Evolutionary conservation across 1,140 invertebrate genomes (phyloP), one percentile per base, ranked within the genome.

Genomic region (Uloborus diversus): DNA sequence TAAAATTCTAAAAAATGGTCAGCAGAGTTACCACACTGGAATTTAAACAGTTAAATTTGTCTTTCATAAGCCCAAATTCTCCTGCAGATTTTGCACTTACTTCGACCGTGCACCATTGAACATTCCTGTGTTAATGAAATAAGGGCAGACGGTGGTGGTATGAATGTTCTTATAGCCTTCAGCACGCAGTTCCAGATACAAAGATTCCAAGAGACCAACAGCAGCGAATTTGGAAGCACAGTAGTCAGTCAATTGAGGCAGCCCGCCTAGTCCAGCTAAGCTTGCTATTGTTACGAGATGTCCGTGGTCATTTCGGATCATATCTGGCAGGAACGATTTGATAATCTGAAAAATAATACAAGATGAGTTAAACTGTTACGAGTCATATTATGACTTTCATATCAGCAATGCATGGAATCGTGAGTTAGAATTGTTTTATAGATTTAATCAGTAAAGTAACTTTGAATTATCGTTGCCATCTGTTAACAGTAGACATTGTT

Each of bases 231-330:
- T 99, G 4, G 95, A 96, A 1, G 95, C 92, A 85, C 95, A 97
- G 87, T 99, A 99, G 88, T 99, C 97, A 1, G 95, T 92, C 75
- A 98, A 90, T 85, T 94, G 94, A 71, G 92, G 90, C 69, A 93
- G 91, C 47, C 94, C 93, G 20, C 92, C 88, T 81, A 94, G 89
- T 30, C 97, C 97, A 30, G 97, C 97, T 83, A 97, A 90, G 56
- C 95, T 97, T 0, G 97, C 94, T 68, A 99, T 93, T 1, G 94
- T 97, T 0, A 99, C 96, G 79, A 99, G 93, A 84, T 99, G 98
- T 0, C 97, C 97, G 71, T 92, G 91, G 85, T 95, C 93, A 23
- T 90, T 88, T 14, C 86, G 83, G 65, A 93, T 90, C 88, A 99
- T 94, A 59, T 93, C 91, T 0, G 94, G 94, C 20, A 99, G 88